Evolutionary conservation across 37 sponge, comb jelly and placozoan species (phyloP).

Genomic region (Oscarella lobularis): DNA sequence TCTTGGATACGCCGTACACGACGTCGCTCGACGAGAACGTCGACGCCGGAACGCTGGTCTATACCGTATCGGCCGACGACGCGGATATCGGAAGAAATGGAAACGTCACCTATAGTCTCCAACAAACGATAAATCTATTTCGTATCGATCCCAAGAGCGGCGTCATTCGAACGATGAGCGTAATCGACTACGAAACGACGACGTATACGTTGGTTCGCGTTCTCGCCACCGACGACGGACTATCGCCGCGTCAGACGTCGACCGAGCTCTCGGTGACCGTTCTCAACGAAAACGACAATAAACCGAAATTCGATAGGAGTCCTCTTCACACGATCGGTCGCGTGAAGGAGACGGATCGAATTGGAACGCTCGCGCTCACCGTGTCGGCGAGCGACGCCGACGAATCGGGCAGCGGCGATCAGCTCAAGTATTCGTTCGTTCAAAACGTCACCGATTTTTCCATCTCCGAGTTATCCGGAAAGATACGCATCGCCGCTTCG

Average conservation of each 20-base stretch:
- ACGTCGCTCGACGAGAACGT: not conserved
- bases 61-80: constrained; percentile 14
- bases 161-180: not conserved
- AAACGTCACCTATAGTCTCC: not conserved
- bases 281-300: not conserved
- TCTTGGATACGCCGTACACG: not conserved
- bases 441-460: not conserved
- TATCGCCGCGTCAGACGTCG: not conserved
- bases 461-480: not conserved
- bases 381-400: constrained; percentile 21
- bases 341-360: not conserved
- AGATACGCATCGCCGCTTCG: not conserved
- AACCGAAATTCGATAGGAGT: not conserved
- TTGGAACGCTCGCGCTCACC: not conserved
- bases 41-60: not conserved
- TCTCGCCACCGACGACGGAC: not conserved
- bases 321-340: not conserved
- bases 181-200: not conserved
- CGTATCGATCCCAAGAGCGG: not conserved
- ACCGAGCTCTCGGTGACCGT: not conserved
- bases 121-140: not conserved
- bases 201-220: not conserved
- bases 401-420: constrained; percentile 3
- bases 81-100: constrained; percentile 5
- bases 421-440: constrained; percentile 7